phyloP scores from a whole-genome alignment of 2,797 vertebrate genomes.

The Clarias fuscus region DNA sequence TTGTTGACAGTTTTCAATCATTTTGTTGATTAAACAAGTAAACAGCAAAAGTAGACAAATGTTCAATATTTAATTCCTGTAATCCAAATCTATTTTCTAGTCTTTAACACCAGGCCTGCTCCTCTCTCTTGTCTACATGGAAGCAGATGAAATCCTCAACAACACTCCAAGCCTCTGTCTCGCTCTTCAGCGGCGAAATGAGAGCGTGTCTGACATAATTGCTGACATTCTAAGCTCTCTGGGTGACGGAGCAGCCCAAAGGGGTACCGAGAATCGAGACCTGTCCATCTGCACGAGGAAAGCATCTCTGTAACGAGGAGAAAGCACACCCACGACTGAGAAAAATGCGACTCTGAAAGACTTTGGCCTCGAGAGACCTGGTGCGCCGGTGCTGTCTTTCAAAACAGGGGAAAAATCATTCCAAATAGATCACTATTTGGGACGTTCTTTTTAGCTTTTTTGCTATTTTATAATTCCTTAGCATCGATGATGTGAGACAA shows the following conservation, averaged over 20 bases:
- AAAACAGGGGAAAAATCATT: not conserved
- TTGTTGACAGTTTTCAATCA: not conserved
- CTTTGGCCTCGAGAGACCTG: conserved; percentile 1
- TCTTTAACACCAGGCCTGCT: not conserved
- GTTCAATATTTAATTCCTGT: not conserved
- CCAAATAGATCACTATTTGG: not conserved
- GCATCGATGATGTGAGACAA: not conserved
- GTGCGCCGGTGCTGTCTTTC: conserved; percentile 6
- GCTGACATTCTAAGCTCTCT: conserved; percentile 63
- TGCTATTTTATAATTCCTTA: not conserved
- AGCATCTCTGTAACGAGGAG: conserved; percentile 56
- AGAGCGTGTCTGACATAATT: conserved; percentile 60
- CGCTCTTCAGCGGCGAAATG: conserved; percentile 52
- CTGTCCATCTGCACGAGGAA: conserved; percentile 54
- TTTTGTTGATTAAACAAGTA: not conserved
- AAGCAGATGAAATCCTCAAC: conserved; percentile 36
- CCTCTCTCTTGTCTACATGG: conserved; percentile 20
- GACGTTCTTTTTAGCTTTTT: not conserved
- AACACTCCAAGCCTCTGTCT: conserved; percentile 33
- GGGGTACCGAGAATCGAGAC: conserved; percentile 44
- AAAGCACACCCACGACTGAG: conserved; percentile 26
- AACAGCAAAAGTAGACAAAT: not conserved
- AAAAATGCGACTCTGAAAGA: conserved; percentile 14
- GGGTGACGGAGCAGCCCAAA: conserved; percentile 60
- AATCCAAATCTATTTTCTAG: no score